phyloP scores from a whole-genome alignment of 2,113 vertebrate species.

The Dascyllus trimaculatus region DNA sequence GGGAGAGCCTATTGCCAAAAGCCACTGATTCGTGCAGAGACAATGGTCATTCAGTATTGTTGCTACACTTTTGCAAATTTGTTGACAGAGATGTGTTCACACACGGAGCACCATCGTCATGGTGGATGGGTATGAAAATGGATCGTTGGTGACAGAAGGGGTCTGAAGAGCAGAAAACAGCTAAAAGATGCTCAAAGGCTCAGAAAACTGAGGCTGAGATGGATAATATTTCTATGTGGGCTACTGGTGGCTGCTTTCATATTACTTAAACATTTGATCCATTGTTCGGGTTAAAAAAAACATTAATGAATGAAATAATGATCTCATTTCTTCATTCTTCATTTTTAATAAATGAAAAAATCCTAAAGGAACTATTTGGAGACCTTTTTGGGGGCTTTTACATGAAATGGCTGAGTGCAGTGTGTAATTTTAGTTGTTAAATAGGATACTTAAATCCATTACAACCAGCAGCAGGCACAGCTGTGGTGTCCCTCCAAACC shows the following conservation, averaged over 20 bases:
- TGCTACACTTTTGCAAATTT: neutral
- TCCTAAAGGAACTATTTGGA: neutral
- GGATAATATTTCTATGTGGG: neutral
- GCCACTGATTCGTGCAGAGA: too few species aligned
- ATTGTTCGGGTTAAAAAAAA: neutral
- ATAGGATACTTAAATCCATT: neutral
- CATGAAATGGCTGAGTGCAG: conserved; percentile 12
- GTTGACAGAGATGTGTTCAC: neutral
- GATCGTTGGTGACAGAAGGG: too few species aligned
- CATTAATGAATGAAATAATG: neutral
- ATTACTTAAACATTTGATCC: neutral
- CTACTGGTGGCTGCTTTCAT: neutral
- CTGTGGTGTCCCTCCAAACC: neutral
- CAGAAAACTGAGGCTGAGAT: neutral
- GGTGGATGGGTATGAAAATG: too few species aligned
- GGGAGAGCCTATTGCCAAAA: too few species aligned
- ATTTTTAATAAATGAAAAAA: neutral
- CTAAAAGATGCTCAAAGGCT: neutral
- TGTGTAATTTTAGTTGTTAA: conserved; percentile 20
- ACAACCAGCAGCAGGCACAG: conserved; percentile 15
- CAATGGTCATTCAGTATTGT: neutral
- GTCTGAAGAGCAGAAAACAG: too few species aligned
- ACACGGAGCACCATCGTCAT: neutral
- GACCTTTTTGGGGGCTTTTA: neutral
- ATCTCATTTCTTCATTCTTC: neutral